These are phyloP conservation scores for Ischnura elegans DNA, from an alignment of 2,888 invertebrate species.

Conservation along the genomic window DNA sequence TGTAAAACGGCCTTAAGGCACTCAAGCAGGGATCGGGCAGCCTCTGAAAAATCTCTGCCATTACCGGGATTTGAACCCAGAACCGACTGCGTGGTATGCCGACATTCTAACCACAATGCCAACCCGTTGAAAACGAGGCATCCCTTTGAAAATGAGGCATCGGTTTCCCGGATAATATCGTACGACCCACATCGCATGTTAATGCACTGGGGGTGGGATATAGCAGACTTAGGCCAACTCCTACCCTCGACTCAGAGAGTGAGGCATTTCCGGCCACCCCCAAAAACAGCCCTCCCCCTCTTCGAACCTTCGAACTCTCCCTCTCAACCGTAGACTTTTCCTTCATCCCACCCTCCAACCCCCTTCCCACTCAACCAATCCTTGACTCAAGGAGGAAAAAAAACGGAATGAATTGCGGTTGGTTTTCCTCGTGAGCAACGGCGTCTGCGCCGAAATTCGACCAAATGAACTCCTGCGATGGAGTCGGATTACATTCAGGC, in stretches of 20 bases:
- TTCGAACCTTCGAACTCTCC: background rate
- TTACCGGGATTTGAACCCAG: no score
- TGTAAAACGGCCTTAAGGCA: no score
- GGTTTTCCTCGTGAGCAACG: background rate
- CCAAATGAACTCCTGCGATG: background rate
- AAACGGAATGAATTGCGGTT: background rate
- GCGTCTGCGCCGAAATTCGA: background rate
- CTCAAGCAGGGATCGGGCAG: no score
- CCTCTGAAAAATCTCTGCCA: no score
- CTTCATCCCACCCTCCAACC: background rate
- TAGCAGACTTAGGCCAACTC: background rate
- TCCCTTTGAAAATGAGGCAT: no score
- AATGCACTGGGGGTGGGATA: no score
- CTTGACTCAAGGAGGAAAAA: background rate
- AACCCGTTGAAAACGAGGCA: no score
- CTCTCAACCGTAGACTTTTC: background rate
- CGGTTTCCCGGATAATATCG: no score
- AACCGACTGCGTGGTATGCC: no score
- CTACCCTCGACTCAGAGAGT: background rate
- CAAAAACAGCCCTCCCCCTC: background rate
- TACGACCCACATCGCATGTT: no score
- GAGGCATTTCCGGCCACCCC: slow-evolving; percentile 6
- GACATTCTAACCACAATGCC: no score
- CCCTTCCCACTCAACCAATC: background rate
- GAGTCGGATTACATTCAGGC: background rate